Percentiles rank a stretch among this genome's conserved stretches.
Conservation (phyloP, 2,113 vertebrate genomes). For the Oxyruncus cristatus region DNA sequence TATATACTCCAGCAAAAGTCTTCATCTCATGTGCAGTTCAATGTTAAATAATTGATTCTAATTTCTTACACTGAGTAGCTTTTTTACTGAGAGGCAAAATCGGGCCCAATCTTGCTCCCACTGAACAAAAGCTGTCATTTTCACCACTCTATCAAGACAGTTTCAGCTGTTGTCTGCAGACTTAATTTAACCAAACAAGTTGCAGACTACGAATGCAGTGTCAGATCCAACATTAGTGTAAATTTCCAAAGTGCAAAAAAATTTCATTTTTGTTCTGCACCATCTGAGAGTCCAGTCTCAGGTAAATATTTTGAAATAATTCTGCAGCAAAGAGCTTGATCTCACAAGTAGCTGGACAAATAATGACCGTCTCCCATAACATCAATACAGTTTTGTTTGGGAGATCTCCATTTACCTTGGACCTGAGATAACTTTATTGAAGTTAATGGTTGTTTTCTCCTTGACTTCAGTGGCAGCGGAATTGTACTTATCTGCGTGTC, state of each 20-base stretch:
- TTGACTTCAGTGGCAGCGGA: slow-evolving; percentile 26
- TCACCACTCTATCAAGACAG: not conserved
- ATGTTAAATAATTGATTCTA: not conserved
- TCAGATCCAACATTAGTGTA: not conserved
- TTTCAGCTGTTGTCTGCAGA: not conserved
- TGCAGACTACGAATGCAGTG: not conserved
- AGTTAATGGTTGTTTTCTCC: slow-evolving; percentile 53
- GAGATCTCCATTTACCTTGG: slow-evolving; percentile 37
- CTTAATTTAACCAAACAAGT: not conserved
- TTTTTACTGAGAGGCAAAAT: not conserved
- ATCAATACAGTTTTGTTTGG: slow-evolving; percentile 12
- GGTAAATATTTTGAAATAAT: not conserved
- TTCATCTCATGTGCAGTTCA: not conserved
- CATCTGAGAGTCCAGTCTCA: not conserved
- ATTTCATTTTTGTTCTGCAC: not conserved
- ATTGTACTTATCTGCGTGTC: slow-evolving; percentile 11
- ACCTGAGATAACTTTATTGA: slow-evolving; percentile 30
- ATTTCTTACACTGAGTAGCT: not conserved
- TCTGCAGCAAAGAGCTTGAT: not conserved
- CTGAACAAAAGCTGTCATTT: not conserved
- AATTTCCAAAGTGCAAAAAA: not conserved
- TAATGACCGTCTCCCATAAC: not conserved
- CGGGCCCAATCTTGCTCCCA: not conserved
- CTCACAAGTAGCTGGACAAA: not conserved
- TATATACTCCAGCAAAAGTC: not conserved